A percentile compares a stretch with the other conserved stretches of the same genome.
These are phyloP conservation scores for Sylvia atricapilla DNA, from an alignment of 2,113 vertebrate species.

Conservation along the genomic window DNA sequence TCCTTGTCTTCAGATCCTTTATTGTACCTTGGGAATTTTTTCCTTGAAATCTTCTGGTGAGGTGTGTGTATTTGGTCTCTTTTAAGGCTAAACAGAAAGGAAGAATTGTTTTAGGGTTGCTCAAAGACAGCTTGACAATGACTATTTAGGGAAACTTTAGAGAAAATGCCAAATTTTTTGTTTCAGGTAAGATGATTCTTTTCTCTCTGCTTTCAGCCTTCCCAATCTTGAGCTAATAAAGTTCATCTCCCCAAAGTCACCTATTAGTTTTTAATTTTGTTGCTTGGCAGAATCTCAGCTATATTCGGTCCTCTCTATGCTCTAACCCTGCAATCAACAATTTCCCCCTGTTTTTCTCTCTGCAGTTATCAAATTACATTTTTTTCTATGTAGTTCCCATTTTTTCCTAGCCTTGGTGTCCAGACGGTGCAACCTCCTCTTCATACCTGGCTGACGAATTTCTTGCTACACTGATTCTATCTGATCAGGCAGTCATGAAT, in stretches of 20 bases:
- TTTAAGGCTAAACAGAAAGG: neutral
- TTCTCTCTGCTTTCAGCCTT: neutral
- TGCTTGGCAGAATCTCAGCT: neutral
- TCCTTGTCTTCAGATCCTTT: neutral
- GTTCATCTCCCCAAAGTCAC: neutral
- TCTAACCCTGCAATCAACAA: neutral
- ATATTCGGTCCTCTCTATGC: neutral
- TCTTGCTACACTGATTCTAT: neutral
- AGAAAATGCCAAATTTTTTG: neutral
- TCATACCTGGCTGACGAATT: neutral
- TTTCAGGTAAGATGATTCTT: neutral
- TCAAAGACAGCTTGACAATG: neutral
- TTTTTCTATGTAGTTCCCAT: neutral
- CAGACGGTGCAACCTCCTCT: neutral
- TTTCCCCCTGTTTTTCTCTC: neutral
- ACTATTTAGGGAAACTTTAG: neutral
- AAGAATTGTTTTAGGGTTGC: neutral
- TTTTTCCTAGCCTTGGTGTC: neutral
- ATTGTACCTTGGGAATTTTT: neutral
- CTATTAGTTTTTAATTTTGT: neutral
- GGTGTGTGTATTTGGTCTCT: neutral
- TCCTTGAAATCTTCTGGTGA: neutral
- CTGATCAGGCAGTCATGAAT: neutral
- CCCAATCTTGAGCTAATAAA: neutral
- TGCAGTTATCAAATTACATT: neutral